Conservation (phyloP, 2,113 vertebrate genomes). For the Petrocephalus zakoni region DNA sequence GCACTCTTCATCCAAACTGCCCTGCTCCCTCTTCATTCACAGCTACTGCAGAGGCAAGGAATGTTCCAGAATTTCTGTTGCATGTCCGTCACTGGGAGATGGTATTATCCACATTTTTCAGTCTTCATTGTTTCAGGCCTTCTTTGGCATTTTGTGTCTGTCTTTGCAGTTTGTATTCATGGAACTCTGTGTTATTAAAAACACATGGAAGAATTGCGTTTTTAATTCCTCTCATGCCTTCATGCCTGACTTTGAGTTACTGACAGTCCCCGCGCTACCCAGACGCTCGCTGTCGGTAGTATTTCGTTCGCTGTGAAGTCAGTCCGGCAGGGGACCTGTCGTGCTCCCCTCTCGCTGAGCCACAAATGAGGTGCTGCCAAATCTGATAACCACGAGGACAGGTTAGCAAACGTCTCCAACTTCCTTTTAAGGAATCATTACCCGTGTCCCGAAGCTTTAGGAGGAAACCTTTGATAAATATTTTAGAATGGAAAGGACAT, state of each 20-base stretch:
- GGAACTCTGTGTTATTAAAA: background rate
- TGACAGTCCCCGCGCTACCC: background rate
- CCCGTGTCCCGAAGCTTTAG: slow-evolving; percentile 32
- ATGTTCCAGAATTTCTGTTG: background rate
- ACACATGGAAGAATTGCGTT: background rate
- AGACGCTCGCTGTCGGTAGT: background rate
- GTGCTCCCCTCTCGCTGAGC: background rate
- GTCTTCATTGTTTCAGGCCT: background rate
- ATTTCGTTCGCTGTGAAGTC: background rate
- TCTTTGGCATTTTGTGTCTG: background rate
- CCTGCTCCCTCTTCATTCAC: background rate
- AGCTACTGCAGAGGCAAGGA: background rate
- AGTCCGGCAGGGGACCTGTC: background rate
- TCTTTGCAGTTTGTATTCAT: background rate
- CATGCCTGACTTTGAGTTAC: background rate
- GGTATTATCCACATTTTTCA: background rate
- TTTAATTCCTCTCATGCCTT: background rate
- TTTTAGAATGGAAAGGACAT: background rate
- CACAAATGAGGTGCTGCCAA: background rate
- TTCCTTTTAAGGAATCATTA: slow-evolving; percentile 19
- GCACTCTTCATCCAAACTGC: too few relatives aligned
- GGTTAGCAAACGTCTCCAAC: slow-evolving; percentile 18
- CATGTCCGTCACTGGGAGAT: background rate
- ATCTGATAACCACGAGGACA: background rate
- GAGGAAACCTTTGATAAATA: slow-evolving; percentile 30